Base-by-base conservation (phyloP, 2,113 vertebrate species). In the Edolisoma coerulescens region DNA sequence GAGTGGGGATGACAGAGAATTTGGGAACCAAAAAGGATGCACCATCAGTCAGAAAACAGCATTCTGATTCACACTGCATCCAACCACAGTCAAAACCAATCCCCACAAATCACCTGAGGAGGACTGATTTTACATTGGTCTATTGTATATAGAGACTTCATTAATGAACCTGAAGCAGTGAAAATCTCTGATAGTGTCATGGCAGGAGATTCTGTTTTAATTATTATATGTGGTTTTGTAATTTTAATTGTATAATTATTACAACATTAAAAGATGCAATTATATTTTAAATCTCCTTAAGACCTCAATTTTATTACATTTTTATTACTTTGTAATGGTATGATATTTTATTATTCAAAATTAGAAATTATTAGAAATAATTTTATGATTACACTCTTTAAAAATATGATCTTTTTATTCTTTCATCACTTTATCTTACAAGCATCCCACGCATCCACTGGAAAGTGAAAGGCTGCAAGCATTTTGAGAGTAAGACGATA, bases 291-390 rank as follows among this genome's bases (percentile, higher is more conserved):
- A 95, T 96, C 95, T 97, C 90, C 84, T 87, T 93, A 96, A 97
- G 96, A 95, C 94, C 69, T 95, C 85, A 78, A 24, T 91, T 98
- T 97, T 97, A 97, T 97, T 97, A 93, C 94, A 65, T 94, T 97
- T 97, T 98, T 97, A 98, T 97, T 95, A 95, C 96, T 97, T 97
- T 86, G 52, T 97, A 98, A 98, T 96, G 50, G 84, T 93, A 93
- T 41, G 93, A 70, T 96, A 89, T 91, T 97, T 98, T 97, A 98
- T 97, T 96, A 96, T 97, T 97, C 13, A 16, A 87, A 93, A 89
- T 89, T 89, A 87, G 68, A 81, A 92, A 86, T 93, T 91, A 91
- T 94, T 95, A 94, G 45, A 42, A 97, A 96, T 94, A 96, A 96
- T 97, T 97, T 97, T 95, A 95, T 86, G 44, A 95, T 65, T 92